Evolutionary conservation across 2,113 vertebrate species (phyloP).

Genomic region (Daboia siamensis): DNA sequence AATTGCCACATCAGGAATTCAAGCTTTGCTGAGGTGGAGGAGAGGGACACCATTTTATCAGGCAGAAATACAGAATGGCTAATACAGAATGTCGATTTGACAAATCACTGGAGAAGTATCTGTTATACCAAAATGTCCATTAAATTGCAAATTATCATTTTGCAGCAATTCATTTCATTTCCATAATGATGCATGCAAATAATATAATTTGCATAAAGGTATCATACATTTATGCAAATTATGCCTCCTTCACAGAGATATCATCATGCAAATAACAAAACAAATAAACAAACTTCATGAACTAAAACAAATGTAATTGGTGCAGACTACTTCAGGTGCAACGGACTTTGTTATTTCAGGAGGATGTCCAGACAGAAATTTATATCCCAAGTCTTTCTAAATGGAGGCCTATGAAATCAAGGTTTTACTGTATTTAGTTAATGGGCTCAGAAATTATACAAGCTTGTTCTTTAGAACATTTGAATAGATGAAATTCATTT

Average conservation of each 20-base stretch:
- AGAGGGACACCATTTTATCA: neutral
- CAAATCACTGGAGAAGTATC: neutral
- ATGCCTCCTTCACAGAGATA: neutral
- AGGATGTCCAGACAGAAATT: neutral
- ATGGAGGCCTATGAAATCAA: neutral
- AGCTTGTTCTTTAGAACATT: constrained; percentile 17
- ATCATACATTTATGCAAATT: neutral
- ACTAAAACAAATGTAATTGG: neutral
- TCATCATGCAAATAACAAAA: neutral
- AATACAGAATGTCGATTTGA: neutral
- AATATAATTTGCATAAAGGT: neutral
- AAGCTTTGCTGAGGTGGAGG: neutral
- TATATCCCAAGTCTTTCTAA: neutral
- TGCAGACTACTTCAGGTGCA: neutral
- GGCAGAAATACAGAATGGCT: neutral
- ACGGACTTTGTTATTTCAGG: neutral
- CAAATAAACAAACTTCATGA: neutral
- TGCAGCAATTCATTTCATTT: neutral
- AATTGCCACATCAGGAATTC: neutral
- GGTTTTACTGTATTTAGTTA: neutral
- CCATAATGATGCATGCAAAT: neutral
- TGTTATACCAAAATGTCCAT: neutral
- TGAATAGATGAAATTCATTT: constrained; percentile 18
- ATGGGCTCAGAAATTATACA: neutral
- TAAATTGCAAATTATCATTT: neutral